phyloP scores from a whole-genome alignment of 35 echinoderm and acorn worm genomes.

The Nesometra sesokonis region DNA sequence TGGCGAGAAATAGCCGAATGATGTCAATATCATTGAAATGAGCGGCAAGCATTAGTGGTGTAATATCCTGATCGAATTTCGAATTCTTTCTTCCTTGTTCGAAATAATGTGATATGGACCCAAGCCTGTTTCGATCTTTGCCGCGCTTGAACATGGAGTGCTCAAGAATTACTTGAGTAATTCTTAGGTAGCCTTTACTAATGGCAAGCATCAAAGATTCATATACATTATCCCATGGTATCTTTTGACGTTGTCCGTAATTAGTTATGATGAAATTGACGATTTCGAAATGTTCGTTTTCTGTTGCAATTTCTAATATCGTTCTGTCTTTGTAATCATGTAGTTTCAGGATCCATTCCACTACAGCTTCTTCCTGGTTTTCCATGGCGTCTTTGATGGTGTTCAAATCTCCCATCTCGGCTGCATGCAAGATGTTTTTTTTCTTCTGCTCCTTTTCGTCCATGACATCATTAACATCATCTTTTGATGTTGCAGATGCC shows the following conservation, averaged over 20 bases:
- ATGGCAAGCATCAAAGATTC: conserved; percentile 92
- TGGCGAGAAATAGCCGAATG: conserved; percentile 57
- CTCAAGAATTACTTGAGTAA: conserved; percentile 48
- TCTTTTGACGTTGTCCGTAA: conserved; percentile 7
- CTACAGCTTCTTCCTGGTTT: neutral
- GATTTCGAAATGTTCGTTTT: conserved; percentile 87
- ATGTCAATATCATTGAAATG: conserved; percentile 93
- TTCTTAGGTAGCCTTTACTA: conserved; percentile 79
- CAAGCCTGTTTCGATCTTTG: conserved; percentile 50
- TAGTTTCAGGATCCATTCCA: conserved; percentile 32
- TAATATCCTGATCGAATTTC: conserved; percentile 90
- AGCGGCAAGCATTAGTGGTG: conserved; percentile 78
- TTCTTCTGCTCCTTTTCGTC: neutral
- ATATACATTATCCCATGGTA: conserved; percentile 27
- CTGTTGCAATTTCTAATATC: conserved; percentile 70
- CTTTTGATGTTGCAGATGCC: neutral
- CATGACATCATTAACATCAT: neutral
- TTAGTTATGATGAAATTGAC: conserved; percentile 53
- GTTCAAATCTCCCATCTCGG: neutral
- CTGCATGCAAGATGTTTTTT: neutral
- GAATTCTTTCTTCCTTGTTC: conserved; percentile 47
- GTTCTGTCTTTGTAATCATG: conserved; percentile 69
- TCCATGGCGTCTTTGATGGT: neutral
- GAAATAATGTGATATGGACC: conserved; percentile 72
- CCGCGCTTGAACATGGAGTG: conserved; percentile 72